Percentiles rank a stretch among this genome's conserved stretches.
Conservation (phyloP, 2,888 invertebrate species). For the Lithosia quadra region DNA sequence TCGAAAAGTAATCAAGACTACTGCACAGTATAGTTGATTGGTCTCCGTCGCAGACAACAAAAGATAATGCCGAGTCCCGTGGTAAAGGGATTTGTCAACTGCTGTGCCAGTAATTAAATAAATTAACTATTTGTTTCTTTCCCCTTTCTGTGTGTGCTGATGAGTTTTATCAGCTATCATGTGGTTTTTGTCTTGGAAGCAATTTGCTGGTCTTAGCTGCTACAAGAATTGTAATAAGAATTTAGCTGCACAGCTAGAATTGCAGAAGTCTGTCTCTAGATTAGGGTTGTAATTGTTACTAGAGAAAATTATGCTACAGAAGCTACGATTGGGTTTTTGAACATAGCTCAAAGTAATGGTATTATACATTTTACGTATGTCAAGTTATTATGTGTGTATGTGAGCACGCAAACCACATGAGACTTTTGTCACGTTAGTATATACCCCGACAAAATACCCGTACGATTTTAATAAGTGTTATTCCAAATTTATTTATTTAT, state of each 20-base stretch:
- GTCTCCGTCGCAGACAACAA: constrained; percentile 81
- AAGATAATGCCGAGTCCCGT: constrained; percentile 77
- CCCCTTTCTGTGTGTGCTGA: constrained; percentile 58
- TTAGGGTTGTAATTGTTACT: not conserved
- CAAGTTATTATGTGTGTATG: too few species aligned
- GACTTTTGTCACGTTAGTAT: too few species aligned
- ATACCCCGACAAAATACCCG: too few species aligned
- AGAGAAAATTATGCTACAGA: not conserved
- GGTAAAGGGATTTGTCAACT: constrained; percentile 84
- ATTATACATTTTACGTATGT: too few species aligned
- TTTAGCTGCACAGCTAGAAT: constrained; percentile 19
- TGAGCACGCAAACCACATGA: too few species aligned
- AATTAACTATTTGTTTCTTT: constrained; percentile 69
- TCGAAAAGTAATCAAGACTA: constrained; percentile 75
- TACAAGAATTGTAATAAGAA: constrained; percentile 31
- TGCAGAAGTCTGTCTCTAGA: constrained; percentile 8
- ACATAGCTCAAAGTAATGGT: not conserved
- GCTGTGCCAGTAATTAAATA: constrained; percentile 81
- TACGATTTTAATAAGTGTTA: too few species aligned
- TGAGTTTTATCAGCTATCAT: constrained; percentile 59
- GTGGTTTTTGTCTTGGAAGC: constrained; percentile 48
- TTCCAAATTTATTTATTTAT: too few species aligned
- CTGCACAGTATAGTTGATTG: constrained; percentile 81
- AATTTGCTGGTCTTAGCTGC: constrained; percentile 23
- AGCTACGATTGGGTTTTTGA: not conserved